These are phyloP conservation scores for Catajapyx aquilonaris DNA, from an alignment of 1,140 invertebrate genomes.

Conservation along the genomic window DNA sequence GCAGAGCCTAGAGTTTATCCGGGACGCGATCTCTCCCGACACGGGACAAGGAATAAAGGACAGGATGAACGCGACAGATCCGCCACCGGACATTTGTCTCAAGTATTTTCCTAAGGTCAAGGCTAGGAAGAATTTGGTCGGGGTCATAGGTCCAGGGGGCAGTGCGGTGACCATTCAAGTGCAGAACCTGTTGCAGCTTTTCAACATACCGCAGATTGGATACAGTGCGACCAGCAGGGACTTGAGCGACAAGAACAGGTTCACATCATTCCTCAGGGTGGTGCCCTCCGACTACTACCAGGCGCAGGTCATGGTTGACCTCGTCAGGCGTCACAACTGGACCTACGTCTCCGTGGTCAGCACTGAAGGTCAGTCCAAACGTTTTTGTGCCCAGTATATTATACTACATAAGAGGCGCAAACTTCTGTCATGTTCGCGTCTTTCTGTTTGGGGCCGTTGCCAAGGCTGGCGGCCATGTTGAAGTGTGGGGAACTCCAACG, in stretches of 20 bases:
- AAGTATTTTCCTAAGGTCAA: not conserved
- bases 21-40: slow-evolving; percentile 35
- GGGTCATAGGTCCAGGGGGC: slow-evolving; percentile 45
- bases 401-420: too few relatives aligned
- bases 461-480: too few relatives aligned
- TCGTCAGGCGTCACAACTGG: slow-evolving; percentile 54
- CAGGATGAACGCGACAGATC: not conserved
- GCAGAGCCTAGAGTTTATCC: slow-evolving; percentile 50
- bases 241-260: slow-evolving; percentile 53
- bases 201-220: slow-evolving; percentile 59
- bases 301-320: slow-evolving; percentile 48
- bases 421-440: too few relatives aligned
- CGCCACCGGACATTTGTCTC: not conserved
- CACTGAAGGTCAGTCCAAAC: slow-evolving; percentile 50
- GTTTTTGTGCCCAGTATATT: too few relatives aligned
- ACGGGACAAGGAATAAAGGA: slow-evolving; percentile 8
- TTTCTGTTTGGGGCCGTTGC: too few relatives aligned
- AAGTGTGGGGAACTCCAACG: too few relatives aligned
- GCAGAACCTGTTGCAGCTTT: slow-evolving; percentile 60
- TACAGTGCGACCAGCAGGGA: slow-evolving; percentile 60
- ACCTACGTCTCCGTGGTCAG: slow-evolving; percentile 64
- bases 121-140: slow-evolving; percentile 31
- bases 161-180: slow-evolving; percentile 46
- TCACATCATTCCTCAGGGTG: slow-evolving; percentile 56
- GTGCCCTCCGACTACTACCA: slow-evolving; percentile 66